Evolutionary conservation across 2,797 vertebrate species (phyloP), one percentile per base, ranked within the genome.

Genomic region (Alca torda): DNA sequence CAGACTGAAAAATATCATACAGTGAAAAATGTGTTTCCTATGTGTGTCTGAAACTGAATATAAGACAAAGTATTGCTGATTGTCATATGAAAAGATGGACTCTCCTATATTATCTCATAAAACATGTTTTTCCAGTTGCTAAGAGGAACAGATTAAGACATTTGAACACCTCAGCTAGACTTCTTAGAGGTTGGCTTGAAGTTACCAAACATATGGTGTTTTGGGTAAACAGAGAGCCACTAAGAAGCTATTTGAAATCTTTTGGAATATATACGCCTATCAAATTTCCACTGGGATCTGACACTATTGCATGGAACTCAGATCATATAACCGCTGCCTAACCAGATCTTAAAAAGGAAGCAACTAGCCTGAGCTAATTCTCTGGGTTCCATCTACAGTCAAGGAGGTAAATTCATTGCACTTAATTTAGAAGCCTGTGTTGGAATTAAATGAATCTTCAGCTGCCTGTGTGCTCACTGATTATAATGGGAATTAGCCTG

Each of bases 191-290:
- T 26, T 94, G 85, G 80, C 88, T 90, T 72, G 86, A 93, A 92
- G 86, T 95, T 94, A 85, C 64, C 0, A 4, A 87, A 53, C 87
- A 89, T 90, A 87, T 3, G 31, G 77, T 90, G 84, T 87, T 96
- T 94, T 53, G 78, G n/a, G 46, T 94, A 95, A 97, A 91, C 60
- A 90, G 74, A 87, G 73, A 89, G 41, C 72, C 84, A 60, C 75
- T 83, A 74, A 85, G 84, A 95, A 89, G 78, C 69, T 93, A 92
- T 74, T 89, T 84, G 77, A 94, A 96, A 84, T 96, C 74, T 90
- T 94, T 87, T 35, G 51, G 68, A 89, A 70, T 85, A 60, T 90
- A 76, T 67, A 53, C 0, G 6, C 92, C 90, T 94, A 70, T 93
- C 86, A 92, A 41, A 89, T 92, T 93, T 92, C 75, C 64, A 43